A percentile compares a stretch with the other conserved stretches of the same genome.
These are phyloP conservation scores for Virgularia gustaviana DNA, from an alignment of 92 coral and sea anemone species.

Conservation along the genomic window DNA sequence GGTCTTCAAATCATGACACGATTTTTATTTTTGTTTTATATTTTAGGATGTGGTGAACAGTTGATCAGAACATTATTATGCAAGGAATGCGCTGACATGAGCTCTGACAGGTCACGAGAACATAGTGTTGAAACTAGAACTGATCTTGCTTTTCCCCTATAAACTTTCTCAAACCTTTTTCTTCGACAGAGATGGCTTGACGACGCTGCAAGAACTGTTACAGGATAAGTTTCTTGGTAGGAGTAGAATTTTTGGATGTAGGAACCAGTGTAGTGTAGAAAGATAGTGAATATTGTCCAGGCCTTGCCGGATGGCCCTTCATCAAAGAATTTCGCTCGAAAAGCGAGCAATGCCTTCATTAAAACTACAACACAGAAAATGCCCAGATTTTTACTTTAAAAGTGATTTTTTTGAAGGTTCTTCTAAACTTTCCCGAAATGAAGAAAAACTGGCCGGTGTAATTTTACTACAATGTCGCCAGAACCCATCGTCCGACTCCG, in stretches of 20 bases:
- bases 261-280: too few relatives aligned
- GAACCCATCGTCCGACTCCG: too few relatives aligned
- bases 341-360: too few relatives aligned
- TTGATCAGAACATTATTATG: conserved; percentile 84
- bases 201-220: conserved; percentile 65
- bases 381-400: neutral
- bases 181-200: conserved; percentile 61
- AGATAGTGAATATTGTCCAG: too few relatives aligned
- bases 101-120: conserved; percentile 53
- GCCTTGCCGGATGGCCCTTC: too few relatives aligned
- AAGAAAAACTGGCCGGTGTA: conserved; percentile 20
- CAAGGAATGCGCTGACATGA: conserved; percentile 69
- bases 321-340: too few relatives aligned
- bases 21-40: neutral
- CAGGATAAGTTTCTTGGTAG: conserved; percentile 69
- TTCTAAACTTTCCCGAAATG: neutral
- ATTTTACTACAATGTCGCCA: conserved; percentile 2
- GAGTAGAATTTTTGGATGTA: too few relatives aligned
- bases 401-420: neutral
- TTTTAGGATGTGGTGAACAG: conserved; percentile 88
- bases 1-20: neutral
- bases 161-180: neutral
- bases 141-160: neutral
- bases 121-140: neutral
- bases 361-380: too few relatives aligned